phyloP scores from a whole-genome alignment of 2,888 invertebrate species.

The Phalangium opilio region DNA sequence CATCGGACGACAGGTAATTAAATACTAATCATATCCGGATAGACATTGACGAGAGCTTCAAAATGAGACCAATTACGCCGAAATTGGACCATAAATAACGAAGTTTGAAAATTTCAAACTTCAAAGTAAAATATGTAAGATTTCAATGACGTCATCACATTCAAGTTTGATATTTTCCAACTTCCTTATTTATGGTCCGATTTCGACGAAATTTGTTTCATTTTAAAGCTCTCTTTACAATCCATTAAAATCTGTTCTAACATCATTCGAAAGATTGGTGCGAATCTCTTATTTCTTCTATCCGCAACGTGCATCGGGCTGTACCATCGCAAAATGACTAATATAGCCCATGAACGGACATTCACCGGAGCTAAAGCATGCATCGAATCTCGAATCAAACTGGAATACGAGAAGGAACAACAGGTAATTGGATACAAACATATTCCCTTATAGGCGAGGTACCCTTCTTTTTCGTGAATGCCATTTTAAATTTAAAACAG shows the following conservation, averaged over 20 bases:
- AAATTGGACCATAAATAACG: neutral
- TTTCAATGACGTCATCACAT: neutral
- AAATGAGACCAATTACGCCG: no score
- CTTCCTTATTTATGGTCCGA: neutral
- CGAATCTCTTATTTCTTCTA: constrained; percentile 57
- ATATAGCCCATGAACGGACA: constrained; percentile 68
- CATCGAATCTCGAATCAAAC: constrained; percentile 75
- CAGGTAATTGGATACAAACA: constrained; percentile 38
- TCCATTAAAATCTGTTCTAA: neutral
- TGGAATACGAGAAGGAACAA: constrained; percentile 82
- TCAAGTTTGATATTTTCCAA: neutral
- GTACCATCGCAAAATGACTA: constrained; percentile 76
- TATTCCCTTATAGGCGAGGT: no score
- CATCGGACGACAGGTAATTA: constrained; percentile 43
- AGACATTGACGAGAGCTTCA: no score
- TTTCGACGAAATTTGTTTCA: neutral
- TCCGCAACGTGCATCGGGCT: constrained; percentile 67
- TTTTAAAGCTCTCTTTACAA: neutral
- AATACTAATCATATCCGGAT: no score
- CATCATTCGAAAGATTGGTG: constrained; percentile 45
- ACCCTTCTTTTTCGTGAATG: no score
- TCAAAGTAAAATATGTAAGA: neutral
- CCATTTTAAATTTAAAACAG: no score
- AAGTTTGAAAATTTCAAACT: neutral
- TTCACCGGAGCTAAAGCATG: constrained; percentile 79